Conservation (phyloP, 2,113 vertebrate genomes). For the Psephotus haematonotus region DNA sequence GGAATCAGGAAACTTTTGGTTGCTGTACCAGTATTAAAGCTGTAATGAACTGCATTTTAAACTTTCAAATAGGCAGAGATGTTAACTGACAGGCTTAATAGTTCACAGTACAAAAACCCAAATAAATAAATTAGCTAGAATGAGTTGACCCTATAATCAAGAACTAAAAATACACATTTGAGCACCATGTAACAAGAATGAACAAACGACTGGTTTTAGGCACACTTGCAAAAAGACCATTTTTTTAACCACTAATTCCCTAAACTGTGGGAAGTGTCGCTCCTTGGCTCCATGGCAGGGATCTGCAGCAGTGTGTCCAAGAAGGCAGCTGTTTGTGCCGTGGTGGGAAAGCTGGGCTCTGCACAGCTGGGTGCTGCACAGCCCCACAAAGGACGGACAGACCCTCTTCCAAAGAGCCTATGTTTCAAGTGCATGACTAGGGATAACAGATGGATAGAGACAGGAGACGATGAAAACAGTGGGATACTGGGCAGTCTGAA, state of each 20-base stretch:
- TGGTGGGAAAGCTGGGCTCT: background rate
- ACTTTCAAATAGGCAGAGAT: background rate
- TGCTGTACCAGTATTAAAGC: background rate
- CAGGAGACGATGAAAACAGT: background rate
- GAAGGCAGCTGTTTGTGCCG: background rate
- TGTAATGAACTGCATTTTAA: background rate
- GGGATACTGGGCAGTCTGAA: background rate
- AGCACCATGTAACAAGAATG: background rate
- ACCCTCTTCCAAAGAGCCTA: background rate
- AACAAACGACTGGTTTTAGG: background rate
- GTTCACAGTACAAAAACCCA: background rate
- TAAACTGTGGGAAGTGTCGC: background rate
- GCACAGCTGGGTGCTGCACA: background rate
- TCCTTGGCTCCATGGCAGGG: fast-evolving
- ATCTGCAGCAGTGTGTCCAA: background rate
- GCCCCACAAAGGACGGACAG: fast-evolving
- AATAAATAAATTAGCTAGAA: background rate
- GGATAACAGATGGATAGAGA: background rate
- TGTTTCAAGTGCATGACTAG: background rate
- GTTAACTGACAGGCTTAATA: background rate
- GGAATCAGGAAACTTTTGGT: background rate
- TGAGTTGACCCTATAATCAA: background rate
- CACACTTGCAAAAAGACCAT: background rate
- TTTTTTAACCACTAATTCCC: background rate
- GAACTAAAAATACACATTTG: background rate